Evolutionary conservation across 2,888 invertebrate species (phyloP).

Genomic region (Lomographa bimaculata): DNA sequence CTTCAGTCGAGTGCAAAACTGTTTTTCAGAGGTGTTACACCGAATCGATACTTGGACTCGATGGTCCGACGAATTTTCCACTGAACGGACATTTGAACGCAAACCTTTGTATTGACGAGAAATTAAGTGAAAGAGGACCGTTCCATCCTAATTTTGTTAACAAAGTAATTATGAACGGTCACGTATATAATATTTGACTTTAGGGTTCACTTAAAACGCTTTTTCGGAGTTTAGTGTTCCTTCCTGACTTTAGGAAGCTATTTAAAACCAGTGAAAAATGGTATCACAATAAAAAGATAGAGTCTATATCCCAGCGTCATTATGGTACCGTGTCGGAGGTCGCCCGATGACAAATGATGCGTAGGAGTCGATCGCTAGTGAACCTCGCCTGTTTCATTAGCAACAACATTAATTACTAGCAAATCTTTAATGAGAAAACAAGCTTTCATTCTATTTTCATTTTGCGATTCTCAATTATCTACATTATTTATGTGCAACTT

Average conservation of each 20-base stretch:
- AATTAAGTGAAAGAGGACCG: constrained; percentile 74
- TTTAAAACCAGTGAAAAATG: constrained; percentile 5
- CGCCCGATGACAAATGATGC: constrained; percentile 76
- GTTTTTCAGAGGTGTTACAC: constrained; percentile 81
- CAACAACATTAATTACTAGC: constrained; percentile 74
- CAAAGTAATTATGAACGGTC: constrained; percentile 59
- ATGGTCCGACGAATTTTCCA: constrained; percentile 81
- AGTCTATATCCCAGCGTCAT: constrained; percentile 53
- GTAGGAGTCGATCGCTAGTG: constrained; percentile 69
- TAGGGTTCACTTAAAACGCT: constrained; percentile 23
- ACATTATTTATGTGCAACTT: background rate
- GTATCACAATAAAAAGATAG: constrained; percentile 45
- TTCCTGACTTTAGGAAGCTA: background rate
- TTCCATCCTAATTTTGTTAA: constrained; percentile 67
- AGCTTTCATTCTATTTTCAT: constrained; percentile 51
- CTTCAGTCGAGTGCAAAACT: constrained; percentile 74
- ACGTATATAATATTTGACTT: constrained; percentile 47
- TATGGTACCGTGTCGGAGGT: constrained; percentile 65
- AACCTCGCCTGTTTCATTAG: constrained; percentile 69
- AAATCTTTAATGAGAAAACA: constrained; percentile 66
- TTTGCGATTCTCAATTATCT: constrained; percentile 25
- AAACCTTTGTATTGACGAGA: constrained; percentile 76
- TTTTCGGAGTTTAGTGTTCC: constrained; percentile 10
- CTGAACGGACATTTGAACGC: constrained; percentile 74
- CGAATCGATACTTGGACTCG: constrained; percentile 74